Evolutionary conservation across 2,113 vertebrate species (phyloP).

Genomic region (Siphamia tubifer): DNA sequence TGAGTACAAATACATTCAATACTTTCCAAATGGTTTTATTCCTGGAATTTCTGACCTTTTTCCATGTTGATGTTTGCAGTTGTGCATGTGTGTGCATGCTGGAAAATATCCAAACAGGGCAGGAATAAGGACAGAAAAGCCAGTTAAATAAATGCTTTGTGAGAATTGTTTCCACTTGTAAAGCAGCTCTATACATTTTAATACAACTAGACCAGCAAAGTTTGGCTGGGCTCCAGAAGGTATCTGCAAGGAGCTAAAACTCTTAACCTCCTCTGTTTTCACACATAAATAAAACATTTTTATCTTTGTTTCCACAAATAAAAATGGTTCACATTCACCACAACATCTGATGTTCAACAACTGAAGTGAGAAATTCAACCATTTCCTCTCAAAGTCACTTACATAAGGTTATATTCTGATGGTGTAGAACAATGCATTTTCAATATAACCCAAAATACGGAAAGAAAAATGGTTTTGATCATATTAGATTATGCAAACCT

Average conservation of each 20-base stretch:
- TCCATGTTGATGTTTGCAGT: not conserved
- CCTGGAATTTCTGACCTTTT: conserved; percentile 24
- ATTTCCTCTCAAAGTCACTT: not conserved
- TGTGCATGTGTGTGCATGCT: not conserved
- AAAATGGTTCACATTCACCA: too few species aligned
- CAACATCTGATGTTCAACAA: too few species aligned
- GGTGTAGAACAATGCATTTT: not conserved
- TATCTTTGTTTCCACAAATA: too few species aligned
- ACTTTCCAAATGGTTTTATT: conserved; percentile 1
- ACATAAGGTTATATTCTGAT: not conserved
- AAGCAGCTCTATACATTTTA: conserved; percentile 22
- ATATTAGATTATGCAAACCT: not conserved
- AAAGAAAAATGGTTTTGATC: conserved; percentile 17
- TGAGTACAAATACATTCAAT: too few species aligned
- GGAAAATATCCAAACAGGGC: not conserved
- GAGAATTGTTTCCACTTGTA: not conserved
- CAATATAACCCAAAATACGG: too few species aligned
- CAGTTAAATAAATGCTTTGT: conserved; percentile 5
- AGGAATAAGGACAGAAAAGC: not conserved
- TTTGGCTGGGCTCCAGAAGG: not conserved
- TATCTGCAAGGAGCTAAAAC: not conserved
- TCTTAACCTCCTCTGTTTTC: not conserved
- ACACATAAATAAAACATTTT: conserved; percentile 31
- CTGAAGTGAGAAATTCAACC: too few species aligned
- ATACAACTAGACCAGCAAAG: not conserved